Evolutionary conservation across 2,113 vertebrate species (phyloP).

Genomic region (Cryptomyrus ogoouensis): DNA sequence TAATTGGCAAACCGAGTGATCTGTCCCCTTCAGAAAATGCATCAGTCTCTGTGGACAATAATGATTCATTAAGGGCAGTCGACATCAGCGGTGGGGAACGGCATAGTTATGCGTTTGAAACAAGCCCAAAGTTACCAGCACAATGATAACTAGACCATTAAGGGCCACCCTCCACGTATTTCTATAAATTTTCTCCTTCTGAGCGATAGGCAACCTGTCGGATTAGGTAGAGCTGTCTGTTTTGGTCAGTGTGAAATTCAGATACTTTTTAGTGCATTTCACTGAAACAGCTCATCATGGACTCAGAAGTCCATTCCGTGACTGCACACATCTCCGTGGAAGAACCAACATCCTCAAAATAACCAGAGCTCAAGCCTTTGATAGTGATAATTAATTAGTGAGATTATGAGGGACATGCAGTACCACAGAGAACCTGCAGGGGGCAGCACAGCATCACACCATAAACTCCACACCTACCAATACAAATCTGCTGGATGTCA

Average conservation of each 20-base stretch:
- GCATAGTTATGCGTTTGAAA: neutral
- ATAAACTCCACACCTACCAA: slow-evolving; percentile 71
- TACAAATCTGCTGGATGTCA: slow-evolving; percentile 85
- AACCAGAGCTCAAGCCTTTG: neutral
- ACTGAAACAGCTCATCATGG: neutral
- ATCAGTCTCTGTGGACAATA: neutral
- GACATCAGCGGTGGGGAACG: neutral
- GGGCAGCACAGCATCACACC: neutral
- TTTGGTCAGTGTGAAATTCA: neutral
- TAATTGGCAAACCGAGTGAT: neutral
- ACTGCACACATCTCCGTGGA: neutral
- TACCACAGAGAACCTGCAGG: neutral
- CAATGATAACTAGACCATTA: neutral
- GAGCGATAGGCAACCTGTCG: too few relatives aligned
- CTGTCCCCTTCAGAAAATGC: neutral
- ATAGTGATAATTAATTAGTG: neutral
- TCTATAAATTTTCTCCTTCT: too few relatives aligned
- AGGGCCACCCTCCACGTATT: neutral
- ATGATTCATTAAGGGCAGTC: neutral
- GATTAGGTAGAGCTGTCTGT: neutral
- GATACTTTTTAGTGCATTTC: neutral
- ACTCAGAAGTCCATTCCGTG: neutral
- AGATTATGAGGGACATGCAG: neutral
- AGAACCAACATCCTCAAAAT: neutral
- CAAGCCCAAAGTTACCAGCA: neutral